Evolutionary conservation across 64 coral and sea anemone genomes (phyloP), one percentile per base, ranked within the genome.

Genomic region (Anthopleura sola): DNA sequence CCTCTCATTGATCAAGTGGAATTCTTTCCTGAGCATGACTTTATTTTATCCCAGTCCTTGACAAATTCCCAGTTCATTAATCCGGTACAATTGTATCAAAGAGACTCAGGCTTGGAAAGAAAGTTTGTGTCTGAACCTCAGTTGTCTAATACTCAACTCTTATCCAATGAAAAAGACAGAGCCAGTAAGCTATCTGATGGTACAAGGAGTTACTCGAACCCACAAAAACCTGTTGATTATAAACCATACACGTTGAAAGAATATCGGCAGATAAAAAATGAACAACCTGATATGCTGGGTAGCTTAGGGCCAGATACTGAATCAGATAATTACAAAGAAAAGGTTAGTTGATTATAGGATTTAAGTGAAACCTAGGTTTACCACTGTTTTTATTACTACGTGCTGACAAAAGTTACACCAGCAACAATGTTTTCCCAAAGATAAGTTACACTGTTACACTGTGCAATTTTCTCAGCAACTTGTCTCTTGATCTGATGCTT

Each of bases 201-300:
- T 19, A 31, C 68, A 44, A 31, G 58, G 21, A 89, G 54, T 37
- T 12, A 78, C 75, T 58, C 87, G 46, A 54, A 62, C 50, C 6
- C 84, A 33, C 86, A 79, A 34, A 86, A 78, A 62, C 64, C 86
- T 37, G 64, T 82, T 57, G 57, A 86, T 68, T 97, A 87, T 71
- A 97, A 97, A 75, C 94, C 94, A 32, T 92, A 97, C 20, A 92
- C 90, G 3, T 82, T 97, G 10, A 79, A 82, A 69, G 94, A 97
- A 20, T 97, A 92, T 82, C 53, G 78, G 17, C 91, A 85, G 75
- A 75, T 96, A 79, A 68, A 68, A 38, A 77, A 92, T 78, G 78
- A 88, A 71, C 88, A 89, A 18, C 20, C 60, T n/a, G 84, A 92
- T 34, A 54, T 32, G 5, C 51, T 84, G 46, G 90, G 94, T 36